phyloP scores from a whole-genome alignment of 2,113 vertebrate genomes.

The Phodopus roborovskii region DNA sequence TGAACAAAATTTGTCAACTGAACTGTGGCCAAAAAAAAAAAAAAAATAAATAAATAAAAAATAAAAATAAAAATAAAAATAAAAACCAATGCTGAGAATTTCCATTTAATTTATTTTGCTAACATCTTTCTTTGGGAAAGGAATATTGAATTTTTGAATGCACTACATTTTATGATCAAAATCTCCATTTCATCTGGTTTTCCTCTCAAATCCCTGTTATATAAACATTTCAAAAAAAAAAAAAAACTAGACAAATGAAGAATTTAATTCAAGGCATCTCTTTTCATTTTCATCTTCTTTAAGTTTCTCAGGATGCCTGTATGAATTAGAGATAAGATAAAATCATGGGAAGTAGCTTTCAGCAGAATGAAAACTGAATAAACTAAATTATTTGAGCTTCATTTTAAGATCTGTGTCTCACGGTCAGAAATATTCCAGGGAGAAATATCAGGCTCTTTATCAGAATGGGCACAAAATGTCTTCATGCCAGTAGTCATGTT shows the following conservation, averaged over 20 bases:
- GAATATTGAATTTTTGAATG: neutral
- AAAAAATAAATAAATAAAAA: too few species aligned
- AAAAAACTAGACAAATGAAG: neutral
- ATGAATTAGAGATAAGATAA: conserved; percentile 11
- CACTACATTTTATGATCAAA: conserved; percentile 6
- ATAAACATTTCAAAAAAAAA: neutral
- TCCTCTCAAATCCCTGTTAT: neutral
- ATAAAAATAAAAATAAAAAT: too few species aligned
- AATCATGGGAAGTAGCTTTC: neutral
- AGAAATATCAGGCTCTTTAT: neutral
- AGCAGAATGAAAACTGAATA: neutral
- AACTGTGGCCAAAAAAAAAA: neutral
- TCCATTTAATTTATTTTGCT: neutral
- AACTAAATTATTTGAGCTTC: neutral
- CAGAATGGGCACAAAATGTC: neutral
- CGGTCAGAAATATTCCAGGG: neutral
- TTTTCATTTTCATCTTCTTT: neutral
- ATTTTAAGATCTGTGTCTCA: conserved; percentile 8
- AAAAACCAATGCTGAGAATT: neutral
- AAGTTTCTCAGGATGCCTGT: neutral
- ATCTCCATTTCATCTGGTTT: conserved; percentile 23
- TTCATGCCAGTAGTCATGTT: neutral
- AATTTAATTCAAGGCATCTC: neutral
- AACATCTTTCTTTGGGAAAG: neutral
- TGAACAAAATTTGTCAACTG: neutral